Evolutionary conservation across 2,113 vertebrate species (phyloP).

Genomic region (Gymnobelideus leadbeateri): DNA sequence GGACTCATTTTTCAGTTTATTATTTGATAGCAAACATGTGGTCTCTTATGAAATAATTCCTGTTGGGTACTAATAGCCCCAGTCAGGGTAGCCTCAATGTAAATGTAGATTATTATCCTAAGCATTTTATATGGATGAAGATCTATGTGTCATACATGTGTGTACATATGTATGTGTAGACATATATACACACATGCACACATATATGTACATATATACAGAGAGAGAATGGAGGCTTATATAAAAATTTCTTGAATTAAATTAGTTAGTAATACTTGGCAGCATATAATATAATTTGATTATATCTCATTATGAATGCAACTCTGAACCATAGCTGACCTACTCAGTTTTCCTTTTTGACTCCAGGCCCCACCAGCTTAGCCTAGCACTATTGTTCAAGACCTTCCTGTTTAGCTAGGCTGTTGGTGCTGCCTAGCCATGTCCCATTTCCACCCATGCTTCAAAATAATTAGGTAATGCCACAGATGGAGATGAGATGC

Average conservation of each 20-base stretch:
- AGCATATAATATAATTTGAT: neutral
- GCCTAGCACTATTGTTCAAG: neutral
- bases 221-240: neutral
- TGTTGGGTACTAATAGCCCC: neutral
- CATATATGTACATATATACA: too few species aligned
- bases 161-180: too few species aligned
- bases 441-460: neutral
- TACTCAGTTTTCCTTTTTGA: neutral
- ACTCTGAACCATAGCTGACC: neutral
- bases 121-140: neutral
- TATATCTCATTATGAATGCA: neutral
- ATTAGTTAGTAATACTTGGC: neutral
- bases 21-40: neutral
- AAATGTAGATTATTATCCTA: neutral
- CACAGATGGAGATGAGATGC: neutral
- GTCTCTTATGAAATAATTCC: neutral
- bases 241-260: neutral
- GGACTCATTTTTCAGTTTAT: neutral
- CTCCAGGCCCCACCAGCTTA: neutral
- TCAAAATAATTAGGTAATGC: neutral
- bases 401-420: neutral
- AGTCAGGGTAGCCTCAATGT: neutral
- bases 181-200: too few species aligned
- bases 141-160: neutral
- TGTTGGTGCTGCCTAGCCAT: neutral